phyloP scores from a whole-genome alignment of 2,888 invertebrate species.

The Eupithecia abbreviata region DNA sequence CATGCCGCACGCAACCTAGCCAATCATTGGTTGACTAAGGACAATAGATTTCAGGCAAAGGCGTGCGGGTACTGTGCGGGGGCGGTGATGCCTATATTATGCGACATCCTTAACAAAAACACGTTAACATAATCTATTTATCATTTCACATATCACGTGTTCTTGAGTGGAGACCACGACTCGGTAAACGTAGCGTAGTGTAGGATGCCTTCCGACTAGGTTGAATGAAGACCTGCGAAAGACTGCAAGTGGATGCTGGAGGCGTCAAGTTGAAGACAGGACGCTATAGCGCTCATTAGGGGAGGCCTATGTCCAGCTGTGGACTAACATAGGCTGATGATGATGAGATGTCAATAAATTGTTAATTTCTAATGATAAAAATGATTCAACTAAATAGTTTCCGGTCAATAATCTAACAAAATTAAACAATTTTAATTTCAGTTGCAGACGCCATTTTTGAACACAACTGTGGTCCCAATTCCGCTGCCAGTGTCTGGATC shows the following conservation, averaged over 20 bases:
- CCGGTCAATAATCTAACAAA: background rate
- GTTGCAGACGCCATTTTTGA: slow-evolving; percentile 46
- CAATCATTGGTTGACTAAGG: background rate
- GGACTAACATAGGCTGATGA: no score
- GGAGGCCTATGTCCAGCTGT: no score
- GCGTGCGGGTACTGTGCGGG: background rate
- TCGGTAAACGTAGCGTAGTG: no score
- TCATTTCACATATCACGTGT: background rate
- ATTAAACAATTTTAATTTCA: slow-evolving; percentile 35
- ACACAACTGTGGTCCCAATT: slow-evolving; percentile 48
- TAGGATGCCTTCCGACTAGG: no score
- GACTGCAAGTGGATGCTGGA: no score
- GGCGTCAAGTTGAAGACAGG: no score
- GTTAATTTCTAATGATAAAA: background rate
- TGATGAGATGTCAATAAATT: no score
- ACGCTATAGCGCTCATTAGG: no score
- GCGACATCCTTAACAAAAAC: background rate
- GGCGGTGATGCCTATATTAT: background rate
- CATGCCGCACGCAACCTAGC: background rate
- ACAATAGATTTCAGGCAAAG: background rate
- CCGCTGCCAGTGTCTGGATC: slow-evolving; percentile 46
- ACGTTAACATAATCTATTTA: background rate
- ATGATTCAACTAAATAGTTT: background rate
- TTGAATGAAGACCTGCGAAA: no score
- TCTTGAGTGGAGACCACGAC: no score